Evolutionary conservation across 2,888 invertebrate species (phyloP).

Genomic region (Allophyes oxyacanthae): DNA sequence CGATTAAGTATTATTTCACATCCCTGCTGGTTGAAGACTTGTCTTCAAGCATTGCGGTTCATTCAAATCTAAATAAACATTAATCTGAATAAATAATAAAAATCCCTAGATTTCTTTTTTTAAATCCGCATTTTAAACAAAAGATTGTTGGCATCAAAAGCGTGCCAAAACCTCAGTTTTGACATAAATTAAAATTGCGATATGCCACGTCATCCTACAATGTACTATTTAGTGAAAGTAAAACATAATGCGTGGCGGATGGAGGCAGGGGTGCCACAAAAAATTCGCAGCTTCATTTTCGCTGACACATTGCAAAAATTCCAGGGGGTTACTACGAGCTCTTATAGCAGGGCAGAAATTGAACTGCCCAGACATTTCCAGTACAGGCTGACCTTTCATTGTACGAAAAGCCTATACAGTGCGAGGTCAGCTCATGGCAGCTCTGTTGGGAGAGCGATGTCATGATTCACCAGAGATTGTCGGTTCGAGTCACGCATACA

Average conservation of each 20-base stretch:
- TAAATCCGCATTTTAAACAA: slow-evolving; percentile 34
- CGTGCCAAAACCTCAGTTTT: slow-evolving; percentile 35
- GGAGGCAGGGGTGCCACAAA: slow-evolving; percentile 38
- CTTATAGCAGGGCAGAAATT: too few relatives aligned
- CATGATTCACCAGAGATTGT: too few relatives aligned
- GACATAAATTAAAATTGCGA: slow-evolving; percentile 50
- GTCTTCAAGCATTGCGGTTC: too few relatives aligned
- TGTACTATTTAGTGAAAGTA: slow-evolving; percentile 50
- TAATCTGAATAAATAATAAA: slow-evolving; percentile 7
- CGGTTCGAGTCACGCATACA: too few relatives aligned
- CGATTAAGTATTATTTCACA: too few relatives aligned
- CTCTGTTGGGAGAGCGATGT: too few relatives aligned
- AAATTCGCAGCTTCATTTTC: neutral
- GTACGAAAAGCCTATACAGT: too few relatives aligned
- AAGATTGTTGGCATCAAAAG: slow-evolving; percentile 32
- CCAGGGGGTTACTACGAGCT: too few relatives aligned
- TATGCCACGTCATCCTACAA: slow-evolving; percentile 36
- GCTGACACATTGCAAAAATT: neutral
- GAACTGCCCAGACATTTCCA: too few relatives aligned
- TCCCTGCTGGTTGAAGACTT: too few relatives aligned
- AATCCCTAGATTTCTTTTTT: slow-evolving; percentile 1
- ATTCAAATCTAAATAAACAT: slow-evolving; percentile 4
- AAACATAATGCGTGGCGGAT: slow-evolving; percentile 27
- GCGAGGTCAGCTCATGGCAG: too few relatives aligned
- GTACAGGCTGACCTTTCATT: too few relatives aligned